Evolutionary conservation across 2,797 vertebrate species (phyloP).

Genomic region (Aotus griseimembra): DNA sequence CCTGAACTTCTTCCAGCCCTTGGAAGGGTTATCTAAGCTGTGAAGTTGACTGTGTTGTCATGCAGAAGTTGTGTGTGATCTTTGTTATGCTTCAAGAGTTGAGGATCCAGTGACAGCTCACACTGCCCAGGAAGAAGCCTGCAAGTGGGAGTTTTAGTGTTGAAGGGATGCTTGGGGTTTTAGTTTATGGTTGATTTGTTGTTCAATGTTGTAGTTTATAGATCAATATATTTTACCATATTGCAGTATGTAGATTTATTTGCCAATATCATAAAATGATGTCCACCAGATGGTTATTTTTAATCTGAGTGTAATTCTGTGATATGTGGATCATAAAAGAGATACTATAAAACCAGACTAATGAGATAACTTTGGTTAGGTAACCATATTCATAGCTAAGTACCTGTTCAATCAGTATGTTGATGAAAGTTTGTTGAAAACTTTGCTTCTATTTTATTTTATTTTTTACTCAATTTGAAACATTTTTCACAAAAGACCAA

Average conservation of each 20-base stretch:
- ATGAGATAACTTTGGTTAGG: slow-evolving; percentile 56
- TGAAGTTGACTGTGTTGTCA: not conserved
- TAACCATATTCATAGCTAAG: slow-evolving; percentile 37
- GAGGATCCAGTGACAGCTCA: not conserved
- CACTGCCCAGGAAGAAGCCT: not conserved
- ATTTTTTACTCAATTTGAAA: not conserved
- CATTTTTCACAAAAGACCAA: not conserved
- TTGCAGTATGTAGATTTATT: slow-evolving; percentile 61
- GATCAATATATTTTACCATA: slow-evolving; percentile 60
- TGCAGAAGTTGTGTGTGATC: not conserved
- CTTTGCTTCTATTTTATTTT: slow-evolving; percentile 2
- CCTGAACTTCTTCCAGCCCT: not conserved
- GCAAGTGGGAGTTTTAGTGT: not conserved
- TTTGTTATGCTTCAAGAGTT: not conserved
- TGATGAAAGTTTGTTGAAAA: slow-evolving; percentile 38
- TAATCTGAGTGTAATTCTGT: slow-evolving; percentile 67
- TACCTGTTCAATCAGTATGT: not conserved
- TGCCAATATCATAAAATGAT: slow-evolving; percentile 62
- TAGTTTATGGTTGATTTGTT: slow-evolving; percentile 55
- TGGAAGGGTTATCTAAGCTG: not conserved
- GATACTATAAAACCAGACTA: slow-evolving; percentile 54
- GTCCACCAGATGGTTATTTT: slow-evolving; percentile 68
- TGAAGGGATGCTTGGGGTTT: not conserved
- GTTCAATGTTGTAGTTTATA: slow-evolving; percentile 61
- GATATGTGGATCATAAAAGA: slow-evolving; percentile 62